phyloP scores from a whole-genome alignment of 2,113 vertebrate genomes.

The Coracopsis vasa region DNA sequence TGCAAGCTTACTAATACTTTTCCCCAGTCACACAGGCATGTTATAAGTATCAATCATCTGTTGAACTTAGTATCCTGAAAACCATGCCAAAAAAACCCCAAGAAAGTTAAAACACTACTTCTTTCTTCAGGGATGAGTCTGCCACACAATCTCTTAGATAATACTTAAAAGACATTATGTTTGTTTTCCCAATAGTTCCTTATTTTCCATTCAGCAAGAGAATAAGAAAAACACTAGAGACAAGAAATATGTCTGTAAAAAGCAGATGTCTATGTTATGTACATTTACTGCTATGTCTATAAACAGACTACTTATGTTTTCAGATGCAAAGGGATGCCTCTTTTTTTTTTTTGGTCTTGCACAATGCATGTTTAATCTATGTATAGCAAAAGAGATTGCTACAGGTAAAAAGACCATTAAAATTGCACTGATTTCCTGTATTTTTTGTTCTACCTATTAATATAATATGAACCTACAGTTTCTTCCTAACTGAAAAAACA shows the following conservation, averaged over 20 bases:
- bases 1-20: background rate
- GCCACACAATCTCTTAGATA: background rate
- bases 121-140: background rate
- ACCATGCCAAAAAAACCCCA: background rate
- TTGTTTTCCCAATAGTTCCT: background rate
- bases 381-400: background rate
- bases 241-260: background rate
- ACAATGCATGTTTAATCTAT: background rate
- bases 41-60: background rate
- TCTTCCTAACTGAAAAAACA: background rate
- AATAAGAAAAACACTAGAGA: background rate
- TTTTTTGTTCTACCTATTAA: background rate
- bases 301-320: background rate
- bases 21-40: background rate
- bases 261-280: background rate
- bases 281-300: background rate
- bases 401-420: background rate
- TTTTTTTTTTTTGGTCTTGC: background rate
- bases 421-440: background rate
- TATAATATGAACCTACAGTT: background rate
- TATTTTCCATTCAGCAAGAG: background rate
- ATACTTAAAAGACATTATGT: background rate
- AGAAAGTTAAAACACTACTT: background rate
- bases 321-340: background rate
- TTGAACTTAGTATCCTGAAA: background rate